A percentile compares a stretch with the other conserved stretches of the same genome.
Conservation (phyloP, 2,113 vertebrate genomes). For the Upupa epops region DNA sequence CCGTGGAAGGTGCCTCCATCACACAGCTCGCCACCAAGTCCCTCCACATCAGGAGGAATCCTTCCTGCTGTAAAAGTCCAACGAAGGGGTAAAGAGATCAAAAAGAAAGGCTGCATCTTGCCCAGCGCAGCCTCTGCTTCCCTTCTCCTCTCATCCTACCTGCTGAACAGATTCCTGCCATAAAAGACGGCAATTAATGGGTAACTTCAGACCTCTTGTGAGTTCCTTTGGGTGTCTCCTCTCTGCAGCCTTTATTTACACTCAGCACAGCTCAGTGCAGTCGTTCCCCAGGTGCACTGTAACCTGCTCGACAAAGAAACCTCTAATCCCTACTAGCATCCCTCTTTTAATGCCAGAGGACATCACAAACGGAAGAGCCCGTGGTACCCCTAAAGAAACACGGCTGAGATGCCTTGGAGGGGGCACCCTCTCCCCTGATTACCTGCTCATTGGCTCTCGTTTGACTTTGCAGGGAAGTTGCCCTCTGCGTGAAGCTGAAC, state of each 20-base stretch:
- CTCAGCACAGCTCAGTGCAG: neutral
- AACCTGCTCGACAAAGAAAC: neutral
- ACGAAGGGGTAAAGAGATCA: neutral
- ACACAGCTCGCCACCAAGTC: neutral
- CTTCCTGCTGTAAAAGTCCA: neutral
- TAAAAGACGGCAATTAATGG: conserved; percentile 11
- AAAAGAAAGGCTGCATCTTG: neutral
- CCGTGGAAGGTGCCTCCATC: neutral
- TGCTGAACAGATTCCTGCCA: neutral
- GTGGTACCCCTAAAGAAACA: neutral
- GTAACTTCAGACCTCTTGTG: neutral
- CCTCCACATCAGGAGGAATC: neutral
- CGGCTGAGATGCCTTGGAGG: neutral
- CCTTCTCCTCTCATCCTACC: neutral
- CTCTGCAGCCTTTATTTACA: neutral
- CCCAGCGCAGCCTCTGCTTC: neutral
- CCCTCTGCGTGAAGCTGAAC: neutral
- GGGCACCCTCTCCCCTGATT: too few species aligned
- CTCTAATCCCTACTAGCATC: neutral
- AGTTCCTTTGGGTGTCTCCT: neutral
- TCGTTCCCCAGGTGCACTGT: neutral
- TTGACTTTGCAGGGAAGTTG: conserved; percentile 11
- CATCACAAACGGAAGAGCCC: neutral
- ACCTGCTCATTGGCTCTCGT: neutral
- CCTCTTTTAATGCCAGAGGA: neutral